Conservation (phyloP, 1,140 invertebrate genomes). For the Orchesella cincta region DNA sequence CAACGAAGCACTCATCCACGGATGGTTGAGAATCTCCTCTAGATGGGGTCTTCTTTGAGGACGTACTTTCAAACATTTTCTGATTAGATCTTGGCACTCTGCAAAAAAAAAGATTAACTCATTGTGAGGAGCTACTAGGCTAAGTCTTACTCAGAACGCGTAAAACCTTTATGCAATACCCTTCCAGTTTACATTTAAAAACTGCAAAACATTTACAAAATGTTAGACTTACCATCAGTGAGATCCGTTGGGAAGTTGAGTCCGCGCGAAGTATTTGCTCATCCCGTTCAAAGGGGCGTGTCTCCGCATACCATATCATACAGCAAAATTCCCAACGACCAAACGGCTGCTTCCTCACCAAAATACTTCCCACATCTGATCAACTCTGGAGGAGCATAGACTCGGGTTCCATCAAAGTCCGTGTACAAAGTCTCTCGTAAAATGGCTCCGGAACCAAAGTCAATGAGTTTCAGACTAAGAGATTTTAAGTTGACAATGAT, state of each 20-base stretch:
- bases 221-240: conserved; percentile 58
- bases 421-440: conserved; percentile 65
- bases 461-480: conserved; percentile 63
- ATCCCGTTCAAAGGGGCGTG: conserved; percentile 70
- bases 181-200: too few species aligned
- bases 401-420: conserved; percentile 70
- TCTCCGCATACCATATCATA: conserved; percentile 73
- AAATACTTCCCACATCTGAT: conserved; percentile 64
- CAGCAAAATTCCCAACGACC: conserved; percentile 70
- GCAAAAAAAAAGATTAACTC: too few species aligned
- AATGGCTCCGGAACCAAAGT: conserved; percentile 70
- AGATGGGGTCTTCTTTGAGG: conserved; percentile 62
- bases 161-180: too few species aligned
- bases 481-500: conserved; percentile 66
- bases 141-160: too few species aligned
- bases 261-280: conserved; percentile 65
- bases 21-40: conserved; percentile 64
- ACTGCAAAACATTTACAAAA: too few species aligned
- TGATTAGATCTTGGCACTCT: conserved; percentile 66
- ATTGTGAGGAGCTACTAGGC: too few species aligned
- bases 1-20: conserved; percentile 59
- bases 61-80: conserved; percentile 61
- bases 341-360: conserved; percentile 66
- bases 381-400: conserved; percentile 74
- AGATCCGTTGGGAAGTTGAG: conserved; percentile 59